These are phyloP conservation scores for Diachrysia chrysitis DNA, from an alignment of 2,888 invertebrate species.

Conservation along the genomic window DNA sequence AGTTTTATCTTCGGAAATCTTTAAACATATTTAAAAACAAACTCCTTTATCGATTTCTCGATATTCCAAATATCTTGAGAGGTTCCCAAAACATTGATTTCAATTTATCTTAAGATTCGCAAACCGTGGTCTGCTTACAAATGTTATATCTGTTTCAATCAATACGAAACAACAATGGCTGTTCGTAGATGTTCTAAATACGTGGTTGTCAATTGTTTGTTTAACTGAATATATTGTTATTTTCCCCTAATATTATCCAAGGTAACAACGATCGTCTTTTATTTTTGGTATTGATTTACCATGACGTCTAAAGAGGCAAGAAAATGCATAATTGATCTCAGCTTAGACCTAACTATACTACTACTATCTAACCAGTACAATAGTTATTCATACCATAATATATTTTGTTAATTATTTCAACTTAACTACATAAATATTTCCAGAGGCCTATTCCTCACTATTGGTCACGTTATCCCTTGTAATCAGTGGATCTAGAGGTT, in stretches of 20 bases:
- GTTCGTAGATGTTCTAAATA: slow-evolving; percentile 11
- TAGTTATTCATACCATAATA: too few relatives aligned
- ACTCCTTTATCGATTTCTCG: not conserved
- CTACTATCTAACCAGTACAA: too few relatives aligned
- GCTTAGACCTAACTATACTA: too few relatives aligned
- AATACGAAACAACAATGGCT: slow-evolving; percentile 18
- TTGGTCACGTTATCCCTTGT: slow-evolving; percentile 11
- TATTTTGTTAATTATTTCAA: too few relatives aligned
- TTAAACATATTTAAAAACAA: not conserved
- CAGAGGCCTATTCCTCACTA: not conserved
- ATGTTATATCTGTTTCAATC: slow-evolving; percentile 36
- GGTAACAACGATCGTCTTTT: too few relatives aligned
- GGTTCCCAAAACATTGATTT: slow-evolving; percentile 32
- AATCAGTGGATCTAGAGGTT: slow-evolving; percentile 26
- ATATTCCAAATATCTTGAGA: slow-evolving; percentile 19
- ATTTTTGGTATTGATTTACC: too few relatives aligned
- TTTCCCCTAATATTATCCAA: not conserved
- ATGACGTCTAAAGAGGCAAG: too few relatives aligned
- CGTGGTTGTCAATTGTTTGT: not conserved
- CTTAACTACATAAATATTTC: not conserved
- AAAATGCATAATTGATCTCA: too few relatives aligned
- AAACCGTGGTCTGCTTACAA: slow-evolving; percentile 40
- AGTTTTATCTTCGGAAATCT: not conserved
- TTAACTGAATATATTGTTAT: not conserved
- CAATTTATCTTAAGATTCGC: slow-evolving; percentile 17